Evolutionary conservation across 2,113 vertebrate species (phyloP), one percentile per base, ranked within the genome.

Genomic region (Apodemus speciosus): DNA sequence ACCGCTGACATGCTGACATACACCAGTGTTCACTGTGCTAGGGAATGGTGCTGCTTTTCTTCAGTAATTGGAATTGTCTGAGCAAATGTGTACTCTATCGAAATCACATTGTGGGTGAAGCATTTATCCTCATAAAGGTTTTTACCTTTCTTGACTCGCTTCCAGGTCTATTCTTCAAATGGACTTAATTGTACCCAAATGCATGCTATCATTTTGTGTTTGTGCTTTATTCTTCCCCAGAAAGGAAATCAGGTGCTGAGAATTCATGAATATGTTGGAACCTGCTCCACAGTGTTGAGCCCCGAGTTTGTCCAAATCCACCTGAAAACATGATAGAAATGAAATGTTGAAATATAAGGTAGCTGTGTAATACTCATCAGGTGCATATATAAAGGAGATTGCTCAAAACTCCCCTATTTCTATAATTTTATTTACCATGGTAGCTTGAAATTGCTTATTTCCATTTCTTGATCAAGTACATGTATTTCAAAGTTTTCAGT

Each of bases 191-290:
- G 4, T 38, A 23, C 14, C 9, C 18, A 68, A 73, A 62, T 77
- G 53, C 80, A 64, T 38, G 46, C 38, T 49, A 46, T 90, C 0
- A 62, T 38, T 85, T 51, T 71, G n/a, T 27, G 2, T 89, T 93
- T 93, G 20, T 25, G 35, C 75, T 88, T 94, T 94, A 43, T 30
- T 85, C 10, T 96, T 14, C 66, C 38, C 89, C 69, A 94, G 88
- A 93, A 89, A 93, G 64, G 68, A 38, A 91, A 69, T 46, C 5
- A 25, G 15, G 7, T 53, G 0, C 25, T 62, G 71, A 69, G 58
- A 85, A 40, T 5, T 87, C n/a, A 73, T 16, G 38, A 68, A 94
- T 46, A 66, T 71, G 23, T 1, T 68, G 43, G 56, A 21, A 18
- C 10, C 5, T 9, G 32, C 38, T 38, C 15, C 16, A 86, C 10